These are phyloP conservation scores for Drosophila chauvacae DNA, from an alignment of 1,140 invertebrate genomes.

Conservation along the genomic window DNA sequence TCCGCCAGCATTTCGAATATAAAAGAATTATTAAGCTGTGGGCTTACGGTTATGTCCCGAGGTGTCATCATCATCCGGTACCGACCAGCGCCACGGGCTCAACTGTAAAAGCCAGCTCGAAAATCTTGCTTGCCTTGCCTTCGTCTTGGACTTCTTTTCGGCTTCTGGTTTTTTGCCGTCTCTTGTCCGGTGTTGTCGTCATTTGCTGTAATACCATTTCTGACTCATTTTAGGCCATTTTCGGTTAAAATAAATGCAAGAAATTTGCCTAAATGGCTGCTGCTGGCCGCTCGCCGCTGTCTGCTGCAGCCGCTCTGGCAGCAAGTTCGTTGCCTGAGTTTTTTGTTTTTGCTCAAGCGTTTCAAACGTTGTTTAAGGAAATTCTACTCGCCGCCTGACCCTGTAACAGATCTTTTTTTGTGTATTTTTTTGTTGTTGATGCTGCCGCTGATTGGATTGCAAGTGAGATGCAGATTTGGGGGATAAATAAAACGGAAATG, in stretches of 20 bases:
- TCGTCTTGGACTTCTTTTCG: conserved; percentile 40
- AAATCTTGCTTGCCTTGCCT: conserved; percentile 68
- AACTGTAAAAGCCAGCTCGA: conserved; percentile 34
- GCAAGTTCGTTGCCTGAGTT: conserved; percentile 78
- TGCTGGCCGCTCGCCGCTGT: conserved; percentile 37
- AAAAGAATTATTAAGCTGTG: conserved; percentile 62
- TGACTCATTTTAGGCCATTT: conserved; percentile 66
- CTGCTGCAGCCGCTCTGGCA: conserved; percentile 2
- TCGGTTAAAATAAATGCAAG: conserved; percentile 62
- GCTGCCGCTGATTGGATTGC: conserved; percentile 41
- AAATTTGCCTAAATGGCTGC: conserved; percentile 75
- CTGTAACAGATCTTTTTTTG: conserved; percentile 71
- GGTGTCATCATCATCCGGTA: conserved; percentile 28
- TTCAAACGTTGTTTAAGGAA: conserved; percentile 59
- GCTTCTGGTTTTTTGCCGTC: conserved; percentile 14
- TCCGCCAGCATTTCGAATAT: conserved; percentile 66
- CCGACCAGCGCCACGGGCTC: conserved; percentile 4
- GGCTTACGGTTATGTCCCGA: conserved; percentile 66
- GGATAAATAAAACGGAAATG: conserved; percentile 44
- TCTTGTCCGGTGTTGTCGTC: conserved; percentile 41
- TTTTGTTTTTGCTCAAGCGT: conserved; percentile 65
- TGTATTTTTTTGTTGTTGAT: conserved; percentile 9
- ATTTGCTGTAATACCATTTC: conserved; percentile 63
- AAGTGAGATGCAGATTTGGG: conserved; percentile 56
- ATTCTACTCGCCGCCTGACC: conserved; percentile 69